A percentile compares a stretch with the other conserved stretches of the same genome.
phyloP scores from a whole-genome alignment of 2,888 invertebrate species.

The Hydroisotoma schaefferi region DNA sequence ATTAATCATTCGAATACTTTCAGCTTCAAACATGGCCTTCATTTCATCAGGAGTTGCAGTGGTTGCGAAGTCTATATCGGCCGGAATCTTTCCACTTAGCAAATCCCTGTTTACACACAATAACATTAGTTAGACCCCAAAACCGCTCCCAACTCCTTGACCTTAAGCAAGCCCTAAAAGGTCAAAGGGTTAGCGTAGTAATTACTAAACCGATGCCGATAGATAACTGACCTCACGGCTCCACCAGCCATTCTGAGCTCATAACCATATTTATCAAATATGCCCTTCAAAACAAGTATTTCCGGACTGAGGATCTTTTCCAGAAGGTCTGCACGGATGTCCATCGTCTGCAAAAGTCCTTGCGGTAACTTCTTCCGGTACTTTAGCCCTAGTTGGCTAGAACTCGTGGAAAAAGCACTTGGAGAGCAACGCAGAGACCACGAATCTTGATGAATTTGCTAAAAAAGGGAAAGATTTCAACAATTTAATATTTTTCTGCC shows the following conservation, averaged over 20 bases:
- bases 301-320: conserved; percentile 77
- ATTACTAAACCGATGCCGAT: background rate
- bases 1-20: conserved; percentile 87
- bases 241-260: conserved; percentile 95
- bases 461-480: too few species aligned
- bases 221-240: conserved; percentile 69
- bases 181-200: background rate
- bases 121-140: background rate
- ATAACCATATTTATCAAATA: conserved; percentile 77
- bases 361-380: conserved; percentile 20
- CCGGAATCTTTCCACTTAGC: conserved; percentile 71
- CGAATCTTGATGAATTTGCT: too few species aligned
- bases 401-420: too few species aligned
- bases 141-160: background rate
- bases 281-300: conserved; percentile 62
- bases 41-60: conserved; percentile 93
- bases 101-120: conserved; percentile 67
- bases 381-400: too few species aligned
- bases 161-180: background rate
- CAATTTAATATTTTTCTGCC: too few species aligned
- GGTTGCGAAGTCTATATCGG: conserved; percentile 96
- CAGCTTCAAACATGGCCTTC: conserved; percentile 84
- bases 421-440: too few species aligned
- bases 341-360: conserved; percentile 65
- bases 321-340: conserved; percentile 70